Percentiles rank a stretch among this genome's conserved stretches.
Evolutionary conservation across 2,888 invertebrate species (phyloP).

Genomic region (Aleiodes leptofemur): DNA sequence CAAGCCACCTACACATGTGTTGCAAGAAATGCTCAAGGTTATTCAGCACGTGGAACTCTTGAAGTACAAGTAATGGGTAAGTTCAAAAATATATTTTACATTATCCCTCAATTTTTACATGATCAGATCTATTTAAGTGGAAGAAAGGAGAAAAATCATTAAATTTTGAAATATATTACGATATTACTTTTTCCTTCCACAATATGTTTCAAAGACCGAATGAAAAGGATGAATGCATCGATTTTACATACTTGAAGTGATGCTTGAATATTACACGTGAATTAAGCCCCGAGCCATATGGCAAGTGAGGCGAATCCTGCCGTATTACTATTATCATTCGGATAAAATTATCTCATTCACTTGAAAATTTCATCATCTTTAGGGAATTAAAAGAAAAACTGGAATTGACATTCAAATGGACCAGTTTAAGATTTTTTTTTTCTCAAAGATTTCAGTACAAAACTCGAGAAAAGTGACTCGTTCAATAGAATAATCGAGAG

Average conservation of each 20-base stretch:
- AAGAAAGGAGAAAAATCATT: background rate
- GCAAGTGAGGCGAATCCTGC: background rate
- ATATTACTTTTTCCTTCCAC: slow-evolving; percentile 44
- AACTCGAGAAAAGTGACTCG: too few relatives aligned
- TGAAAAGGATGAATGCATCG: slow-evolving; percentile 18
- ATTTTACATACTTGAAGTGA: slow-evolving; percentile 12
- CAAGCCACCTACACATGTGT: slow-evolving; percentile 97
- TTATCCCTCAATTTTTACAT: slow-evolving; percentile 34
- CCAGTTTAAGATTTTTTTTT: too few relatives aligned
- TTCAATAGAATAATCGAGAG: too few relatives aligned
- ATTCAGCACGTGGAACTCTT: slow-evolving; percentile 90
- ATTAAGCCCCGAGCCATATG: slow-evolving; percentile 36
- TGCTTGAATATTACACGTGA: background rate
- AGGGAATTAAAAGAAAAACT: too few relatives aligned
- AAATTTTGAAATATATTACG: background rate
- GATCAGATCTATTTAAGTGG: background rate
- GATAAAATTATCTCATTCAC: slow-evolving; percentile 9
- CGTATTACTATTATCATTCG: background rate
- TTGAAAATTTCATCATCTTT: too few relatives aligned
- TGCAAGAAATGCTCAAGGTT: slow-evolving; percentile 93
- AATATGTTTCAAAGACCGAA: slow-evolving; percentile 12
- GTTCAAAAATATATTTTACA: slow-evolving; percentile 72
- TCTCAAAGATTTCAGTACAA: too few relatives aligned
- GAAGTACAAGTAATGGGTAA: slow-evolving; percentile 98
- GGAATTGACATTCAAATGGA: too few relatives aligned